phyloP scores from a whole-genome alignment of 53 echinoderm and acorn worm genomes.

The Patiria pectinifera region DNA sequence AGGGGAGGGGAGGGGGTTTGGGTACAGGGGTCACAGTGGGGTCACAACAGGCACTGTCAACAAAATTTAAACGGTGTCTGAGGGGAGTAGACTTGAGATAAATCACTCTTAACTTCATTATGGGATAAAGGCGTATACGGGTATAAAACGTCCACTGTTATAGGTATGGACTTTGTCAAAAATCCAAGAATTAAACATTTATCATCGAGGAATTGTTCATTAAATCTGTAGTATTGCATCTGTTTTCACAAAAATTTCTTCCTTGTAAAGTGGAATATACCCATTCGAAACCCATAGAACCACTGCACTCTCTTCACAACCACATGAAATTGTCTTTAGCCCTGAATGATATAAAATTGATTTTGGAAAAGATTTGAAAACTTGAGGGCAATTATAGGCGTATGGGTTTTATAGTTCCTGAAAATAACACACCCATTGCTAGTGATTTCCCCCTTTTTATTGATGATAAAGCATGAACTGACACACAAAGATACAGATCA shows the following conservation, averaged over 20 bases:
- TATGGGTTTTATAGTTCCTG: not conserved
- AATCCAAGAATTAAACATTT: too few relatives aligned
- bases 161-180: too few relatives aligned
- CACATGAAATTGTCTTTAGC: not conserved
- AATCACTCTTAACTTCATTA: not conserved
- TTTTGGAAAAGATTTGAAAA: not conserved
- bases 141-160: too few relatives aligned
- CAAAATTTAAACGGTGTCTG: not conserved
- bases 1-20: not conserved
- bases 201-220: too few relatives aligned
- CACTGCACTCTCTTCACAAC: too few relatives aligned
- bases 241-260: too few relatives aligned
- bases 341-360: not conserved
- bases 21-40: constrained; percentile 20
- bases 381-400: not conserved
- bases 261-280: too few relatives aligned
- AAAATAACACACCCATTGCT: not conserved
- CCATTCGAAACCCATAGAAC: too few relatives aligned
- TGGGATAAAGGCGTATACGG: too few relatives aligned
- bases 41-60: constrained; percentile 50
- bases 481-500: not conserved
- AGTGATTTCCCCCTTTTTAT: not conserved
- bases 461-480: not conserved
- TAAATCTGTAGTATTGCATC: too few relatives aligned
- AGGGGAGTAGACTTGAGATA: not conserved